phyloP scores from a whole-genome alignment of 2,797 vertebrate species.

The Leuciscus waleckii region DNA sequence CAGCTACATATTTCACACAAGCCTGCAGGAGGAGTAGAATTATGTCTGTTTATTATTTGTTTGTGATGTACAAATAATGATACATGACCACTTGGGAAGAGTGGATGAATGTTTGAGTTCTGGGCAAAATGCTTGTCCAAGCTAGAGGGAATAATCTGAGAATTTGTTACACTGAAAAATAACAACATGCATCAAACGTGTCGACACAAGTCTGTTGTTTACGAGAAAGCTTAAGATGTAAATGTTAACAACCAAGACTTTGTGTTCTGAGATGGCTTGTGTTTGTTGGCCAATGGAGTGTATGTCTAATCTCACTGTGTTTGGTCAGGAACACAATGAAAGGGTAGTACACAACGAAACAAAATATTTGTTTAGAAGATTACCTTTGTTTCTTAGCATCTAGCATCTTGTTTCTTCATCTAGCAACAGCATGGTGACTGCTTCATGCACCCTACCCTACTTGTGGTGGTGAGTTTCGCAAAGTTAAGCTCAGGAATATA shows the following conservation, averaged over 20 bases:
- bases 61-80: constrained; percentile 15
- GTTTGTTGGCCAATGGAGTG: constrained; percentile 12
- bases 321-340: not conserved
- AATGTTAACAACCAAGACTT: not conserved
- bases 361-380: not conserved
- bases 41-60: constrained; percentile 19
- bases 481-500: not conserved
- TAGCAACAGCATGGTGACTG: not conserved
- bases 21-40: not conserved
- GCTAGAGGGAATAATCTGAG: not conserved
- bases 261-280: constrained; percentile 13
- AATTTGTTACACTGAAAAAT: not conserved
- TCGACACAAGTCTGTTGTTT: constrained; percentile 3
- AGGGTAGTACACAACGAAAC: constrained; percentile 6
- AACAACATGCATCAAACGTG: not conserved
- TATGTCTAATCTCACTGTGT: constrained; percentile 10
- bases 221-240: constrained; percentile 10
- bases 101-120: constrained; percentile 4
- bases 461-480: not conserved
- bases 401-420: not conserved
- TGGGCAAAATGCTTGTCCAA: not conserved
- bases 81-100: not conserved
- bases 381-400: not conserved
- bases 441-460: not conserved
- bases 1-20: constrained; percentile 17